Conservation (phyloP, 2,888 invertebrate genomes). For the Leptarthrus brevirostris region DNA sequence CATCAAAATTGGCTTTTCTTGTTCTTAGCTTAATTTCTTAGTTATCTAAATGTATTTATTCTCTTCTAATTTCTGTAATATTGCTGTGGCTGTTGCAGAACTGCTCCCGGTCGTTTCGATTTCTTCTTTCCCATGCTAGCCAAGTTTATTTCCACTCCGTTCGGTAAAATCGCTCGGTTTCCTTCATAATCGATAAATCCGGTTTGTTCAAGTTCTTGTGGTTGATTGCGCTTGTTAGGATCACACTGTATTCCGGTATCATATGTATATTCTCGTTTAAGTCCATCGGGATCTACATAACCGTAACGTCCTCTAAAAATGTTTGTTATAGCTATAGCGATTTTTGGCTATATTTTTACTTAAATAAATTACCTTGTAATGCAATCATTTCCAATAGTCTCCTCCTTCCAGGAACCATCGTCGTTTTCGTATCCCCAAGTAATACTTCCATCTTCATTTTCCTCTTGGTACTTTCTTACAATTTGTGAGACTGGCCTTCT, state of each 20-base stretch:
- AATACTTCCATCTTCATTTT: conserved; percentile 80
- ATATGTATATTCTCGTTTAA: conserved; percentile 83
- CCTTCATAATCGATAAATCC: conserved; percentile 81
- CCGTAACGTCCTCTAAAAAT: conserved; percentile 79
- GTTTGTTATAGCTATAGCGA: conserved; percentile 6
- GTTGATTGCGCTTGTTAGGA: conserved; percentile 67
- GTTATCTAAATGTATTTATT: background rate
- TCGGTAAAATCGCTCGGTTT: conserved; percentile 78
- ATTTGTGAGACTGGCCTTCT: conserved; percentile 81
- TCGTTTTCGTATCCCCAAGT: conserved; percentile 91
- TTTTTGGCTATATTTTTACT: too few species aligned
- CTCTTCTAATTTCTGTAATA: conserved; percentile 54
- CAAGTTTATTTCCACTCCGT: conserved; percentile 78
- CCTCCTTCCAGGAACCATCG: conserved; percentile 88
- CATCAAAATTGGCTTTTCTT: conserved; percentile 8
- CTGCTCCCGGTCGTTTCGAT: conserved; percentile 73
- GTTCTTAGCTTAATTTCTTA: conserved; percentile 21
- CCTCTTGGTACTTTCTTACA: conserved; percentile 78
- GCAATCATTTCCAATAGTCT: conserved; percentile 82
- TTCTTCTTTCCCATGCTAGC: conserved; percentile 76
- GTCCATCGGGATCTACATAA: conserved; percentile 85
- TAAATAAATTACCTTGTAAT: conserved; percentile 69
- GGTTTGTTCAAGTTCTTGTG: conserved; percentile 70
- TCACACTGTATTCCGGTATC: conserved; percentile 80
- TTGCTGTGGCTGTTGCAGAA: conserved; percentile 56